Conservation (phyloP, 2,888 invertebrate species). For the Agonum fuliginosum region DNA sequence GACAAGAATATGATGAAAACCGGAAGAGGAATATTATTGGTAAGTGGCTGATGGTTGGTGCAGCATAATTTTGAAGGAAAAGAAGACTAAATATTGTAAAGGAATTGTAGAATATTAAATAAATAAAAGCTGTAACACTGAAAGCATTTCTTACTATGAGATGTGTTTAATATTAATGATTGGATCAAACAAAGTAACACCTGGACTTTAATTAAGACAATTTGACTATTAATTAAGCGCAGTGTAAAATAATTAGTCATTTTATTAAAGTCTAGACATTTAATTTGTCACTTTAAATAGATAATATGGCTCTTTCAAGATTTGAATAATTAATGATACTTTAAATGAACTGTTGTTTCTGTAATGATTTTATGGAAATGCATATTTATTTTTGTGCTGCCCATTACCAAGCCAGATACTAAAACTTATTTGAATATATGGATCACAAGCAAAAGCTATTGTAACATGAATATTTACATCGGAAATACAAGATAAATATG, state of each 20-base stretch:
- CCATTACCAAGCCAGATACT: not conserved
- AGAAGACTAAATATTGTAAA: too few relatives aligned
- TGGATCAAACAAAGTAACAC: not conserved
- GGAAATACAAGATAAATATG: not conserved
- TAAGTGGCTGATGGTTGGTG: too few relatives aligned
- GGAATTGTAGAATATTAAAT: too few relatives aligned
- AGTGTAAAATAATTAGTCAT: conserved; percentile 37
- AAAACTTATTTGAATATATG: not conserved
- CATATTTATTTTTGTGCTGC: not conserved
- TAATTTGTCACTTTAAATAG: conserved; percentile 35
- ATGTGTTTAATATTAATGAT: not conserved
- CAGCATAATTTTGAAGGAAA: too few relatives aligned
- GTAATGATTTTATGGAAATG: conserved; percentile 40
- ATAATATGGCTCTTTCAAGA: conserved; percentile 19
- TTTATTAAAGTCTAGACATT: conserved; percentile 25
- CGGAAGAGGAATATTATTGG: too few relatives aligned
- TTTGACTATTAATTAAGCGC: not conserved
- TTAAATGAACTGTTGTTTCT: not conserved
- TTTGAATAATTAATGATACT: conserved; percentile 36
- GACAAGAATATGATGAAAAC: not conserved
- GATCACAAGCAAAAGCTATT: not conserved
- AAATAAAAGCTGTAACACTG: too few relatives aligned
- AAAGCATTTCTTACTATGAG: too few relatives aligned
- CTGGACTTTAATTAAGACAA: not conserved
- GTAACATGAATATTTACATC: conserved; percentile 1